Evolutionary conservation across 2,797 vertebrate species (phyloP).

Genomic region (Microchirus variegatus): DNA sequence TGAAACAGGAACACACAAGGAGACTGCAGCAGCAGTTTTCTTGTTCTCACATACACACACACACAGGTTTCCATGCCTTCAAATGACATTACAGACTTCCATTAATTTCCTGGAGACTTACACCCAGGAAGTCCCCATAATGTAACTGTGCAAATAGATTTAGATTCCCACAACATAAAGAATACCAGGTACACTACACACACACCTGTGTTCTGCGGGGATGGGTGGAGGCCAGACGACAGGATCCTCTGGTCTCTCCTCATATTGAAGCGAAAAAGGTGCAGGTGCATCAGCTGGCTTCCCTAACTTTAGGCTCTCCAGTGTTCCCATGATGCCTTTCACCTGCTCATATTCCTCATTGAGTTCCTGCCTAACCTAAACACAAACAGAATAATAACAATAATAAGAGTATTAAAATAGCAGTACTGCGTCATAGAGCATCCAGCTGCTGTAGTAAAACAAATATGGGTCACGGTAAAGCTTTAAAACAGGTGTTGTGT

Average conservation of each 20-base stretch:
- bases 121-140: no score
- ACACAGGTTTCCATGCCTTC: no score
- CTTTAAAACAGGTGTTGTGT: no score
- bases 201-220: constrained; percentile 93
- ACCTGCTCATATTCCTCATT: constrained; percentile 95
- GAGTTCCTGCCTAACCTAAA: constrained; percentile 90
- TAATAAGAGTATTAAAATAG: no score
- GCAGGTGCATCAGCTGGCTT: constrained; percentile 86
- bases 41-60: neutral
- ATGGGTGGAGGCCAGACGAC: constrained; percentile 94
- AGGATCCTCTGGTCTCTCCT: constrained; percentile 87
- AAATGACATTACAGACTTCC: no score
- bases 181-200: neutral
- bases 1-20: no score
- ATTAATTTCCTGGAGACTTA: no score
- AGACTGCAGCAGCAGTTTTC: no score
- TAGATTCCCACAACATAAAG: neutral
- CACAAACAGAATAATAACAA: constrained; percentile 6
- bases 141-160: neutral
- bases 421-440: neutral
- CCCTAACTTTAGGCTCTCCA: constrained; percentile 93
- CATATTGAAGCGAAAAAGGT: constrained; percentile 83
- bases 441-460: no score
- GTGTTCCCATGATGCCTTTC: constrained; percentile 89
- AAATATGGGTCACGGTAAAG: no score